Base-by-base conservation (phyloP, 1,140 invertebrate genomes). In the Mesaphorura yosii region DNA sequence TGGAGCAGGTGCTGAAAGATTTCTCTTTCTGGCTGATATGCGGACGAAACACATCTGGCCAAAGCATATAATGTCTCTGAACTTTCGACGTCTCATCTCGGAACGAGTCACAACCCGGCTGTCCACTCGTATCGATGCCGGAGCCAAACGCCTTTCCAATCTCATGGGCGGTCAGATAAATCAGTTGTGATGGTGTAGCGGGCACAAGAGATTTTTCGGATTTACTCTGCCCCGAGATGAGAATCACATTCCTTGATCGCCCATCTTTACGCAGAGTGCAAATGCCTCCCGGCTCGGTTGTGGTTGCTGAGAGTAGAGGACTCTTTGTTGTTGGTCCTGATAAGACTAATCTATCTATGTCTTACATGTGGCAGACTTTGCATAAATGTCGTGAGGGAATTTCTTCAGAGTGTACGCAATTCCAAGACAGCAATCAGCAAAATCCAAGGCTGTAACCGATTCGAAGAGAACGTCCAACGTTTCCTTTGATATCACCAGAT, bases 381-480 rank as follows among this genome's bases (percentile, higher is more conserved):
- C 51, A 23, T 20, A 57, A 0, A 38, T 22, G 7, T 20, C 12
- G 1, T 28, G 38, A 22, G 56, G 54, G 42, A 63, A 57, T 25
- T 27, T 22, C 45, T 59, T 57, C 60, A 63, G 59, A 0, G 60
- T 63, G 49, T 48, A 63, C 3, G 51, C 52, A 42, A 63, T 45
- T 48, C 50, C 60, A 1, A 63, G 50, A 46, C 60, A 63, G 34
- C 60, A 63, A 3, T 55, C 51, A 6, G 57, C 34, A 50, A 63
- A 59, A 34, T 63, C 55, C 19, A 37, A n/a, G 20, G n/a, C 12
- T 3, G 47, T 15, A 0, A 59, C 15, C 2, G 26, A 41, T 26
- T 50, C 19, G 22, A 53, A 57, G 7, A 59, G 25, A 22, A 49
- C 15, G 3, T 62, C 57, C 17, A 62, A 20, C 5, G 57, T 48